Evolutionary conservation across 2,888 invertebrate species (phyloP), one percentile per base, ranked within the genome.

Genomic region (Anarsia innoxiella): DNA sequence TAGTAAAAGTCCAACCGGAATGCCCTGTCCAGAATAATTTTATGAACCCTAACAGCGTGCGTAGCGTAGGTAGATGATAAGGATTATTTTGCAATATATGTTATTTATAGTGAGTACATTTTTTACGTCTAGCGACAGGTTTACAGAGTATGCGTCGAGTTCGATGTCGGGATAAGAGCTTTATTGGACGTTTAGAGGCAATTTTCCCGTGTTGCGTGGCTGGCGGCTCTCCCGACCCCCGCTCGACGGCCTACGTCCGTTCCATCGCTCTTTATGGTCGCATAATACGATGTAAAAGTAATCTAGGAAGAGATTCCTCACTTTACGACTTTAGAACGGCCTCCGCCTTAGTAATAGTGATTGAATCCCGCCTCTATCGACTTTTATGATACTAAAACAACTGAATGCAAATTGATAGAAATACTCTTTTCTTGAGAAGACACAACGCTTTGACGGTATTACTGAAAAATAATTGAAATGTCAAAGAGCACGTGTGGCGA

Each of bases 251-350:
- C 65, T 66, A 62, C 71, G 61, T 48, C 38, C 46, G 48, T 44
- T 51, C 42, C 52, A 46, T 51, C 48, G 49, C 45, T 58, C 56
- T 73, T 73, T 73, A 74, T 66, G 54, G 55, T 49, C 57, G 53
- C 53, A 45, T 64, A 67, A 67, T 63, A 56, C 53, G 50, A 59
- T 63, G 63, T 70, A 66, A 68, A 70, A 58, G 63, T 62, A 58
- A 69, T 67, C 69, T 66, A 64, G 56, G 62, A 61, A 63, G 62
- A 64, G 62, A 66, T 66, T 63, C 64, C 59, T 46, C 53, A 56
- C 51, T 72, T 71, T 72, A 78, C 66, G 68, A 67, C 52, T 49
- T 43, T 50, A 49, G 49, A 53, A 67, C 61, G 56, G 48, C 53
- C 55, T 54, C 53, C 46, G 44, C 47, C 48, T 45, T 47, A 47